Base-by-base conservation (phyloP, 2,888 invertebrate species). In the Tryphoninae sp. region DNA sequence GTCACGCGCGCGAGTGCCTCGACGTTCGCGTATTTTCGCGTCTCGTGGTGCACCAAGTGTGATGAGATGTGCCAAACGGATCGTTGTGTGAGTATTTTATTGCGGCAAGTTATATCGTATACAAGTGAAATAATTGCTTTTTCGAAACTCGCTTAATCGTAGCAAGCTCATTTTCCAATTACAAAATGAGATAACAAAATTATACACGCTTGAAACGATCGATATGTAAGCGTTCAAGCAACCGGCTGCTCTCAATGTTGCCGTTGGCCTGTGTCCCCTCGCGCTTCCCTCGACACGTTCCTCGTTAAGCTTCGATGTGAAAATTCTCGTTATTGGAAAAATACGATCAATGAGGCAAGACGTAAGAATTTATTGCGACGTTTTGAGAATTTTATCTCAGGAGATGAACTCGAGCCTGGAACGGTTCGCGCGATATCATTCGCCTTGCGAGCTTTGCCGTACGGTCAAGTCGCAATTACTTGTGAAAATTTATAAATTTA, bases 161-260 rank as follows among this genome's bases (percentile, higher is more conserved):
- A 33, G 33, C 3, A 33, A 4, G 33, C 33, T 33, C 1, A 33
- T 33, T 65, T 45, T 2, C 26, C 8, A 13, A 45, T 53, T 19
- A 23, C 0, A 40, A 16, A 55, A 23, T 49, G 16, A 51, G 33
- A 26, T 13, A 73, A 62, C 1, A 7, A 23, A 68, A 77, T 33
- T 67, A 58, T 23, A 61, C 71, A 72, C 51, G 42, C 59, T 72
- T 19, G 7, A 42, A 64, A 55, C 71, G 78, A 79, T 82, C 82
- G 82, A 82, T 82, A 79, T 78, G 64, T 72, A 62, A 76, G 67
- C 76, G 75, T 61, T 71, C 45, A 74, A 81, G 65, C 78, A 65
- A 51, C 78, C 81, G 74, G 81, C 67, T 22, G 59, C 73, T 74
- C 23, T 26, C 59, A 1, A 19, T 71, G 22, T 71, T 61, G 33